Evolutionary conservation across 2,113 vertebrate genomes (phyloP), one percentile per base, ranked within the genome.

Genomic region (Aegithalos caudatus): DNA sequence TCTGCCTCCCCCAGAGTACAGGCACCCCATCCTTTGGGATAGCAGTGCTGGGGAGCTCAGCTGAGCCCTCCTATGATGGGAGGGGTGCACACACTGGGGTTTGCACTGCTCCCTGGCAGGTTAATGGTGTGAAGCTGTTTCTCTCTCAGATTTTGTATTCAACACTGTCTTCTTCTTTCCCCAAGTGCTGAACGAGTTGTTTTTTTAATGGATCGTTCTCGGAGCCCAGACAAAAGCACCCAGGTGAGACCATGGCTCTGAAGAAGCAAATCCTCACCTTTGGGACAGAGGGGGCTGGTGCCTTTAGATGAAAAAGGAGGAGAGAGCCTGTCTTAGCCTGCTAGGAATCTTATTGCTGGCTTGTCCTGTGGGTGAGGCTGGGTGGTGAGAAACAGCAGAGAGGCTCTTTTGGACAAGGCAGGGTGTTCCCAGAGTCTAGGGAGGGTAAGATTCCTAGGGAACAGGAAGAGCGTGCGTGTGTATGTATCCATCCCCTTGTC

Each of bases 191-290:
- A 97, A 66, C 66, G 96, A 85, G 88, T 97, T 86, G 94, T 38
- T 44, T 47, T 96, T 87, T 95, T 97, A 95, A 97, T 97, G 97
- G 97, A 97, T 81, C 96, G 70, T 28, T 96, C 97, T 53, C 86
- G 88, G 88, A 97, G 94, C 64, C 79, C 95, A 4, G 97, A 96
- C 51, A 77, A 80, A 79, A 95, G 58, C 62, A 71, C 35, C 11
- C 94, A 97, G 97, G 97, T 97, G 91, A 97, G 95, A 60, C 13
- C 44, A 16, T 7, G 18, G 28, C n/a, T 69, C 57, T 47, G 89
- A 66, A 42, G 23, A 37, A 45, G 27, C 58, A 53, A 58, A 45
- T 28, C 33, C 22, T 85, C 14, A 27, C 9, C 12, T 33, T 4
- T 44, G 51, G 64, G 42, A 22, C 28, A 25, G 50, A n/a, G 44